Base-by-base conservation (phyloP, 92 coral and sea anemone species). In the Meandrina meandrites region DNA sequence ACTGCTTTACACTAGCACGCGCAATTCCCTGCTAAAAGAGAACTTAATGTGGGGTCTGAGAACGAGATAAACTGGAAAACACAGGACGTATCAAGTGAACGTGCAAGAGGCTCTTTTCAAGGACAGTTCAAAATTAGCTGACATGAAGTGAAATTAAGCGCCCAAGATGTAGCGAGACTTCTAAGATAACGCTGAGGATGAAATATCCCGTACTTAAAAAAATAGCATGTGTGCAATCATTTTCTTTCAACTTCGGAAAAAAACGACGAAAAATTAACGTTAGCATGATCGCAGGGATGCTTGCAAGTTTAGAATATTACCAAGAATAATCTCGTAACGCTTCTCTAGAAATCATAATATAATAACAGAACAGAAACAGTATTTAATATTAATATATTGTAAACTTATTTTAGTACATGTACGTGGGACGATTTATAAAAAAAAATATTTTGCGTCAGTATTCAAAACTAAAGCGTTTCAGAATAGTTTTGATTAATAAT, bases 1-100 rank as follows among this genome's bases (percentile, higher is more conserved):
- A 35, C 78, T 73, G 48, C 35, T 73, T 4, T 34, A 40, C 27
- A 40, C 45, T 14, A 28, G 78, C 10, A 21, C 78, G 0, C 50
- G 9, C 14, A 73, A 35, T 40, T 35, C 50, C 4, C 21, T 73
- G 80, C 54, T 73, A 1, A 83, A 73, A 35, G 87, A 83, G 62
- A 83, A 83, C 87, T 31, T 83, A 9, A 72, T 73, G 64, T 81
- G 76, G 85, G 27, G 62, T 24, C 54, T 81, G 4, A 66, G 75
- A 81, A 37, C 27, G 85, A 30, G 35, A 34, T n/a, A 47, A 24
- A 24, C 28, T 45, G 24, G 17, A 18, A 10, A 45, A 34, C n/a
- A 36, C 47, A 71, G 10, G 40, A 71, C 13, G 34, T 17, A 32
- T 13, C 42, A 17, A 71, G 45, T 35, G 76, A 66, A 66, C 24